Evolutionary conservation across 2,888 invertebrate species (phyloP), one percentile per base, ranked within the genome.

Genomic region (Xestia xanthographa): DNA sequence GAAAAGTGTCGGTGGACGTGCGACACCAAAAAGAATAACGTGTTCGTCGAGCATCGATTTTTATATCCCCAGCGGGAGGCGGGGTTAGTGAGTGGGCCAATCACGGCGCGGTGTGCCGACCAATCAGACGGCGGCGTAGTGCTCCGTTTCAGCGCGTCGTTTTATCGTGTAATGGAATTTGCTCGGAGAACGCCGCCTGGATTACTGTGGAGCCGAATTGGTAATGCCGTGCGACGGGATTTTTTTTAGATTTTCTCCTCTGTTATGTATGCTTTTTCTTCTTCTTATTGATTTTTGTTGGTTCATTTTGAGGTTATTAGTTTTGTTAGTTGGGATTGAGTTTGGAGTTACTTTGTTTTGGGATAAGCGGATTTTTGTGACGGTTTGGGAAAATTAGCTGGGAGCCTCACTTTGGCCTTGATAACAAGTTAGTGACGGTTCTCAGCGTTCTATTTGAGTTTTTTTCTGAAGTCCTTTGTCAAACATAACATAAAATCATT

Each of bases 151-250:
- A 88, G 86, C 81, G 80, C 79, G 78, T 93, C 94, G 92, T 92
- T 94, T 94, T 94, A 94, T 93, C 92, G 93, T 95, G 96, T 96
- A 96, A 96, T 96, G 96, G 96, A 96, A 96, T 96, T 96, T 95
- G 92, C 92, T 92, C 93, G 92, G 88, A 92, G 92, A 93, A 93
- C 86, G 89, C 90, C 86, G 89, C 90, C 87, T 90, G 95, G 95
- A 96, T 96, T 95, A 95, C 92, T 89, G 91, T 88, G 88, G 77
- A 77, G 68, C 93, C 92, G 94, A 94, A 95, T 95, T 93, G 93
- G 92, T 93, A 90, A 91, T 92, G 91, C 88, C 87, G 88, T 48
- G 48, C 72, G 77, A 75, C 75, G 80, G 83, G 48, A 34, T 38
- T 68, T 63, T 77, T 84, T 77, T 75, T 73, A 26, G 41, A 76